Evolutionary conservation across 2,797 vertebrate species (phyloP), one percentile per base, ranked within the genome.

Genomic region (Parambassis ranga): DNA sequence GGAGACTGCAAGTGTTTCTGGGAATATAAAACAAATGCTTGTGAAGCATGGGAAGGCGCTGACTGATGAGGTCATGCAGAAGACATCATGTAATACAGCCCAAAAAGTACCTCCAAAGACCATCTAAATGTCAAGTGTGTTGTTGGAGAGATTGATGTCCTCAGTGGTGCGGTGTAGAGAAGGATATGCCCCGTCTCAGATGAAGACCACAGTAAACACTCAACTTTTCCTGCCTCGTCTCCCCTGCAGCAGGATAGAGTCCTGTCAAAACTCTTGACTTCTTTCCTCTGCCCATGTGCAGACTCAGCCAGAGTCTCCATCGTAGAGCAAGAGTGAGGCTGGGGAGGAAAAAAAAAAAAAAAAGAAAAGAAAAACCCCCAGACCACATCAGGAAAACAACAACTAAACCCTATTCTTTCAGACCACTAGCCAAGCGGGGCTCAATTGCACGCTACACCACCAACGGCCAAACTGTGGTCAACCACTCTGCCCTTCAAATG

Each of bases 381-480:
- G 79, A 90, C 89, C 89, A 76, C 86, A 89, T 58, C 82, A 82
- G 85, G 74, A 86, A 91, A 91, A 91, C 87, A 90, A 86, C 37
- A 81, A 74, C 81, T 88, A 71, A 78, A 87, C 84, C 84, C 72
- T 62, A 78, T 90, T 85, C 76, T 78, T 71, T 88, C 73, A 77
- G 75, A 81, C 77, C 77, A 41, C 49, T 59, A 27, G 84, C 88
- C 90, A 89, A 90, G 77, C 69, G 57, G 77, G 75, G 88, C 88
- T 88, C 82, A 77, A 69, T 75, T 82, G 86, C 89, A 91, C 61
- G 85, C 85, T 89, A 88, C 83, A 80, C 86, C 86, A 81, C 77
- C 75, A 79, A 71, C 77, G 58, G 81, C 88, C 83, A 86, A 87
- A 81, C 78, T 75, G 79, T 63, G 79, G 87, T 91, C 75, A 79